Evolutionary conservation across 2,888 invertebrate genomes (phyloP).

Genomic region (Augiades crinisus): DNA sequence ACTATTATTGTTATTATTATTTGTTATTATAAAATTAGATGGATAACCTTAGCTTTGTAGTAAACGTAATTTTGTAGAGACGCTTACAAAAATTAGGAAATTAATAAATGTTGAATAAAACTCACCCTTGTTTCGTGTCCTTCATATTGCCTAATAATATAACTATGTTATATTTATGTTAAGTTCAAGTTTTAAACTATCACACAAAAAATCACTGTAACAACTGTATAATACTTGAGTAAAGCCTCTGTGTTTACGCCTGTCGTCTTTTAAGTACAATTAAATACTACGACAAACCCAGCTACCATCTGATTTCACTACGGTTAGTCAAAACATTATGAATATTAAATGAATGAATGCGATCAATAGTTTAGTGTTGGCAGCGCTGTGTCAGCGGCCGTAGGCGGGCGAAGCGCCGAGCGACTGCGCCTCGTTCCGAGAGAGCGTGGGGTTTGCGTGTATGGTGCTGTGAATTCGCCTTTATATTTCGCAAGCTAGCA

Average conservation of each 20-base stretch:
- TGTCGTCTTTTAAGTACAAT: slow-evolving; percentile 14
- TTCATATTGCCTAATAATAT: slow-evolving; percentile 27
- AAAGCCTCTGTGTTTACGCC: neutral
- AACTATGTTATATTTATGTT: neutral
- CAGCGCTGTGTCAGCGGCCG: slow-evolving; percentile 34
- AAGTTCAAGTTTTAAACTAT: neutral
- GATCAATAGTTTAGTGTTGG: slow-evolving; percentile 46
- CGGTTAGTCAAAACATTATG: slow-evolving; percentile 49
- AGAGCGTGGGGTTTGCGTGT: slow-evolving; percentile 13
- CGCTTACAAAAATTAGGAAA: too few species aligned
- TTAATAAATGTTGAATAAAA: too few species aligned
- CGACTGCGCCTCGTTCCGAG: slow-evolving; percentile 37
- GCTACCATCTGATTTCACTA: slow-evolving; percentile 30
- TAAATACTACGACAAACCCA: slow-evolving; percentile 1
- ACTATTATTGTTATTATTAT: too few species aligned
- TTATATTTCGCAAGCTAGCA: slow-evolving; percentile 3
- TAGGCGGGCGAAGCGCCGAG: slow-evolving; percentile 34
- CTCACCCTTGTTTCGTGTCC: slow-evolving; percentile 31
- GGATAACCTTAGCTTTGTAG: too few species aligned
- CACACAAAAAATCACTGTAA: slow-evolving; percentile 8
- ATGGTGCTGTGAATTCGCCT: neutral
- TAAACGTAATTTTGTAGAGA: too few species aligned
- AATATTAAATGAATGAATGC: too few species aligned
- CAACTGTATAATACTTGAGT: neutral
- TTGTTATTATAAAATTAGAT: too few species aligned